Evolutionary conservation across 2,113 vertebrate genomes (phyloP).

Genomic region (Xiphophorus hellerii): DNA sequence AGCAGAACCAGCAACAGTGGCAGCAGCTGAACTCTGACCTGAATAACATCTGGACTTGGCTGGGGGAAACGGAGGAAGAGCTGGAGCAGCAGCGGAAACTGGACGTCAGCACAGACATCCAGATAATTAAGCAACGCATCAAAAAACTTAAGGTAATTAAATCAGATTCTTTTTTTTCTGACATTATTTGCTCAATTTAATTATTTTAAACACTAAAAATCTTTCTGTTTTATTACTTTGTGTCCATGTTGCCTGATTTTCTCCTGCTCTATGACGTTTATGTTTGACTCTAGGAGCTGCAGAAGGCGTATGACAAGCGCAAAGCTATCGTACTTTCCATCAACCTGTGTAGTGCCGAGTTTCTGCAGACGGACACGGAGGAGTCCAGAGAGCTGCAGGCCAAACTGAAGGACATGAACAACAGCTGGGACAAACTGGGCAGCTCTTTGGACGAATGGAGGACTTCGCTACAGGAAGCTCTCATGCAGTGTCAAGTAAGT

Average conservation of each 20-base stretch:
- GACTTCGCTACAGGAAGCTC: conserved; percentile 86
- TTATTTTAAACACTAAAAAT: background rate
- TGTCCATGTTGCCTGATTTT: no score
- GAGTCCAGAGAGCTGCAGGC: conserved; percentile 86
- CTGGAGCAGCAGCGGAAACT: conserved; percentile 84
- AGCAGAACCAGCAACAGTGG: conserved; percentile 95
- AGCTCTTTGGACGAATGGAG: conserved; percentile 89
- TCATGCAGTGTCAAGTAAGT: conserved; percentile 95
- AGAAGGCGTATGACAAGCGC: conserved; percentile 92
- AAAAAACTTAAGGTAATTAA: conserved; percentile 90
- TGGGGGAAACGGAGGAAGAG: conserved; percentile 87
- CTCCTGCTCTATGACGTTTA: no score
- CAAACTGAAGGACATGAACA: conserved; percentile 91
- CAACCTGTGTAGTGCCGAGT: conserved; percentile 95
- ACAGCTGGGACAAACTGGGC: conserved; percentile 89
- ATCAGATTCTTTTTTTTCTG: background rate
- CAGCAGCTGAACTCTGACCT: conserved; percentile 94
- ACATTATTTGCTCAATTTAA: background rate
- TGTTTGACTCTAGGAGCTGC: conserved; percentile 85
- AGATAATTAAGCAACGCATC: conserved; percentile 89
- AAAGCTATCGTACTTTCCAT: conserved; percentile 95
- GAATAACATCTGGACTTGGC: conserved; percentile 86
- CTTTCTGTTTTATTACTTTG: background rate
- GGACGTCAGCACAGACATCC: conserved; percentile 88
- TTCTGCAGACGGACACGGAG: conserved; percentile 83